Evolutionary conservation across 2,113 vertebrate species (phyloP).

Genomic region (Pseudorectes ferrugineus): DNA sequence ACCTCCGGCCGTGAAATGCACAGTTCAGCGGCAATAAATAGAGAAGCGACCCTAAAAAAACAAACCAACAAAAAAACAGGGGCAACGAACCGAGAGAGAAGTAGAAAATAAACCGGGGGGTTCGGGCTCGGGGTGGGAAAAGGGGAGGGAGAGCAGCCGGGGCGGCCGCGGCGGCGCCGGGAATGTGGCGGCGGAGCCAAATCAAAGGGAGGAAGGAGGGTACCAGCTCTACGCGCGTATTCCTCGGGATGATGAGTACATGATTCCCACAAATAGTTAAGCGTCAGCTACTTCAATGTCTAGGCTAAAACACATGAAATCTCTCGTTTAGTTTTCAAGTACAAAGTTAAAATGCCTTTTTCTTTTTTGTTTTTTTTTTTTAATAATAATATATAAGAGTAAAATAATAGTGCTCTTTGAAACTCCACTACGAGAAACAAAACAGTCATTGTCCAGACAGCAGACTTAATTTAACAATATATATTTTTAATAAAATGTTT

Average conservation of each 20-base stretch:
- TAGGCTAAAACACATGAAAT: constrained; percentile 98
- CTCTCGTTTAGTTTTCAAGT: constrained; percentile 93
- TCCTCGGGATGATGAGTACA: constrained; percentile 85
- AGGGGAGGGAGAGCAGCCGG: not conserved
- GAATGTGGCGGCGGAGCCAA: constrained; percentile 86
- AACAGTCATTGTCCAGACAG: constrained; percentile 91
- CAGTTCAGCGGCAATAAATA: constrained; percentile 85
- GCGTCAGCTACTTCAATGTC: constrained; percentile 97
- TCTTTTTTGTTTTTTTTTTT: constrained; percentile 61
- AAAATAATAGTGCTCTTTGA: constrained; percentile 95
- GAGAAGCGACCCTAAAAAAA: constrained; percentile 80
- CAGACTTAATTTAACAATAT: constrained; percentile 94
- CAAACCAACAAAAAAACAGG: constrained; percentile 8
- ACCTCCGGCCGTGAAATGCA: constrained; percentile 73
- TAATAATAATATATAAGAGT: constrained; percentile 94
- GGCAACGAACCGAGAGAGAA: constrained; percentile 8
- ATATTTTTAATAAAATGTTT: constrained; percentile 94
- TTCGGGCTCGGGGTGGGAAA: not conserved
- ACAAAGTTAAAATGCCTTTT: constrained; percentile 99
- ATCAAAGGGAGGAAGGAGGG: constrained; percentile 77
- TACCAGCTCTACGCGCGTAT: constrained; percentile 76
- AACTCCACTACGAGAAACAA: constrained; percentile 90
- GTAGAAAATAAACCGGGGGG: not conserved
- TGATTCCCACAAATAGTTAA: constrained; percentile 89
- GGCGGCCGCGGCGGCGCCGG: constrained; percentile 65